A percentile compares a stretch with the other conserved stretches of the same genome.
Evolutionary conservation across 1,140 invertebrate genomes (phyloP).

Genomic region (Temnothorax longispinosus): DNA sequence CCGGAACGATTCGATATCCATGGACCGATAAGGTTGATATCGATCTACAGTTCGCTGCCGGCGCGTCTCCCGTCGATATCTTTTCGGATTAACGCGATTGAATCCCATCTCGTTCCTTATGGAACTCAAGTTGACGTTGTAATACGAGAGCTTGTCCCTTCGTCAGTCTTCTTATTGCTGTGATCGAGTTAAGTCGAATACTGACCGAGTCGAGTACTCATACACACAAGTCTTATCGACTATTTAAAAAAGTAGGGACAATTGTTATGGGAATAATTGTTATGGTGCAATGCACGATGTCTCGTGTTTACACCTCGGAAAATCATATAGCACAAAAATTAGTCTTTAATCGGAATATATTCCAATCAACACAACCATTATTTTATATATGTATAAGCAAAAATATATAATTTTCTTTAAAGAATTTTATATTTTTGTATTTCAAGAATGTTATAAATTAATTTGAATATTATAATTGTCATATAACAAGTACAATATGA

Average conservation of each 20-base stretch:
- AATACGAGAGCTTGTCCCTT: neutral
- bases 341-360: too few species aligned
- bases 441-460: too few species aligned
- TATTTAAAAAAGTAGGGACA: neutral
- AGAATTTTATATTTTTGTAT: too few species aligned
- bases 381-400: too few species aligned
- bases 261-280: neutral
- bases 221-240: neutral
- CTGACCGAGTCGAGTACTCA: neutral
- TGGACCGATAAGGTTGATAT: slow-evolving; percentile 57
- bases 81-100: slow-evolving; percentile 52
- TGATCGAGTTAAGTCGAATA: neutral
- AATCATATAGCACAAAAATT: neutral
- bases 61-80: slow-evolving; percentile 23
- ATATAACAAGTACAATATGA: too few species aligned
- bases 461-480: too few species aligned
- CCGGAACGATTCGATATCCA: slow-evolving; percentile 54
- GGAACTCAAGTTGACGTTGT: neutral
- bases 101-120: slow-evolving; percentile 34
- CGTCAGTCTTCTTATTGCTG: neutral
- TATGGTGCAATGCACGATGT: neutral
- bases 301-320: neutral
- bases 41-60: slow-evolving; percentile 27
- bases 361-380: too few species aligned
- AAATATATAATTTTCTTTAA: too few species aligned